Conservation (phyloP, 1,140 invertebrate genomes). For the Sminthurides bifidus region DNA sequence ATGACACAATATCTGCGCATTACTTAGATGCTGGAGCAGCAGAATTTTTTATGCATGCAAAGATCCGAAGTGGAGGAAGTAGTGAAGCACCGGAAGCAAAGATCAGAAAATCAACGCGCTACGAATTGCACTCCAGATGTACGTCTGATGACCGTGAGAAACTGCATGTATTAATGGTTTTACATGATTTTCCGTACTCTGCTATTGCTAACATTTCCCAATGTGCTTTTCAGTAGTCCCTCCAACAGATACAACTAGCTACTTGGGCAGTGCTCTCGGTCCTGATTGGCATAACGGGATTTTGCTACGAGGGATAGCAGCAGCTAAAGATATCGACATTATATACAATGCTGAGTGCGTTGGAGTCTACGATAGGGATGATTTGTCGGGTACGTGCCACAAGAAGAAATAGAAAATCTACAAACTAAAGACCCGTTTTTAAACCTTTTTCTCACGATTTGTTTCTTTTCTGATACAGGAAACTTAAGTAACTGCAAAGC, state of each 20-base stretch:
- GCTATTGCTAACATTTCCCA: too few species aligned
- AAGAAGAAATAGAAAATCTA: constrained; percentile 8
- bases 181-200: too few species aligned
- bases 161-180: too few species aligned
- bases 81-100: constrained; percentile 34
- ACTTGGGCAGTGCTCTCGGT: constrained; percentile 74
- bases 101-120: constrained; percentile 33
- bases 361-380: too few species aligned
- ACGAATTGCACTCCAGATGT: background rate
- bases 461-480: background rate
- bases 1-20: constrained; percentile 78
- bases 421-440: background rate
- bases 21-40: constrained; percentile 94
- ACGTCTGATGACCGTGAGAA: too few species aligned
- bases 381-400: too few species aligned
- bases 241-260: background rate
- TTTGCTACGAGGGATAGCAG: constrained; percentile 45
- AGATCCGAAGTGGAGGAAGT: constrained; percentile 51
- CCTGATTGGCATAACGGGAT: constrained; percentile 82
- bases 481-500: constrained; percentile 10
- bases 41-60: constrained; percentile 64
- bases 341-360: constrained; percentile 48
- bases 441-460: too few species aligned
- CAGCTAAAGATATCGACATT: constrained; percentile 37
- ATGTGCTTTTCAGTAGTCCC: too few species aligned